phyloP scores from a whole-genome alignment of 2,888 invertebrate genomes.

The Brachyptera putata region DNA sequence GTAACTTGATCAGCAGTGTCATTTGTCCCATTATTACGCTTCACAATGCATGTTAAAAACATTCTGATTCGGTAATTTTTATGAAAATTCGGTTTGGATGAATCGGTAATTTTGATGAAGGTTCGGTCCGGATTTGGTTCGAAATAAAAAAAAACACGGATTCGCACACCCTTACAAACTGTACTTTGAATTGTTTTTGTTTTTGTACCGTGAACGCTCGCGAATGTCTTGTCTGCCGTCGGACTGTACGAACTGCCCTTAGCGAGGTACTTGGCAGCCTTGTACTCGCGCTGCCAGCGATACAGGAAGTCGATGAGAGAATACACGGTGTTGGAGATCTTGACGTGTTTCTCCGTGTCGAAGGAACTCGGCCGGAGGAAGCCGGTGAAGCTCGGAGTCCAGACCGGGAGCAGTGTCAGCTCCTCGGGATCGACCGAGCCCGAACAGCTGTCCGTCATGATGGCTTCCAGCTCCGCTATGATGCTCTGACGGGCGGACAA shows the following conservation, averaged over 20 bases:
- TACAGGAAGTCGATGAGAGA: conserved; percentile 71
- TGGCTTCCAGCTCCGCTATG: conserved; percentile 53
- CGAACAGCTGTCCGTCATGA: conserved; percentile 40
- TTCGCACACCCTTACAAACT: no score
- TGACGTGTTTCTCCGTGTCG: conserved; percentile 15
- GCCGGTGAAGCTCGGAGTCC: conserved; percentile 6
- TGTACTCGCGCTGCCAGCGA: conserved; percentile 66
- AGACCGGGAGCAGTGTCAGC: conserved; percentile 7
- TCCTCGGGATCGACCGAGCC: neutral
- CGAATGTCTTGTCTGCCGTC: neutral
- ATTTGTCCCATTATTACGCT: no score
- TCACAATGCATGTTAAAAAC: no score
- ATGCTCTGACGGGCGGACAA: conserved; percentile 46
- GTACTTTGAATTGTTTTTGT: no score
- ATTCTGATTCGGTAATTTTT: no score
- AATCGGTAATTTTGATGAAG: no score
- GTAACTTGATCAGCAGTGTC: no score
- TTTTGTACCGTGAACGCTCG: neutral
- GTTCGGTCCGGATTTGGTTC: no score
- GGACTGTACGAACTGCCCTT: neutral
- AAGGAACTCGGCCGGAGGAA: neutral
- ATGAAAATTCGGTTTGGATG: no score
- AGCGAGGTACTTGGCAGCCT: conserved; percentile 31
- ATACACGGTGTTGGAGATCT: conserved; percentile 49
- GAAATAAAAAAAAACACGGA: no score